Conservation (phyloP, 2,113 vertebrate genomes). For the Nansenia antarctica region DNA sequence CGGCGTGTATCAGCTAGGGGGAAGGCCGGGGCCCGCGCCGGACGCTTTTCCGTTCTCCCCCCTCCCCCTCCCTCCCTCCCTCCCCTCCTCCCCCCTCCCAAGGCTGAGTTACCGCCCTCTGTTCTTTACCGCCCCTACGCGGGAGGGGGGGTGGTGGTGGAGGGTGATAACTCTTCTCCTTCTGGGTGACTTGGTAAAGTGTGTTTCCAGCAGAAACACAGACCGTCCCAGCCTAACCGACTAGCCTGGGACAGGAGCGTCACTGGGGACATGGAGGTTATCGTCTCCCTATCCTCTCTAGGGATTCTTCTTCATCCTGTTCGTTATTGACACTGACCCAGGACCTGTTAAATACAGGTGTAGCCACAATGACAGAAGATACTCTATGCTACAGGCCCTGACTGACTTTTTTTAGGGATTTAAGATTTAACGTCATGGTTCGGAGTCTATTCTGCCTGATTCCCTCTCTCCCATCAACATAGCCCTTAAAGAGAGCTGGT, state of each 20-base stretch:
- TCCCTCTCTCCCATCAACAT: no score
- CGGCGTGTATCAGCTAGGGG: constrained; percentile 65
- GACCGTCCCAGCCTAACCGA: neutral
- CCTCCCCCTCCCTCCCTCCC: constrained; percentile 33
- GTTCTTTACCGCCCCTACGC: constrained; percentile 65
- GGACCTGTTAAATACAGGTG: no score
- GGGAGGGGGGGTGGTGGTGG: no score
- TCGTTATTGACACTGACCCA: no score
- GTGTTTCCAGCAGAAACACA: neutral
- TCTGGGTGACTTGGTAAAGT: constrained; percentile 70
- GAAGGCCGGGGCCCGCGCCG: constrained; percentile 5
- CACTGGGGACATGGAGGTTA: no score
- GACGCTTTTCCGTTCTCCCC: neutral
- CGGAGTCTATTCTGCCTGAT: no score
- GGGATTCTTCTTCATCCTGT: no score
- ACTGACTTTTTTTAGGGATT: no score
- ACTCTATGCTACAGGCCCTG: no score
- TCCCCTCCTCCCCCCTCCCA: constrained; percentile 23
- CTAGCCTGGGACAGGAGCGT: constrained; percentile 46
- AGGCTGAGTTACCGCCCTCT: constrained; percentile 59
- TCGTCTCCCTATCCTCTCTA: neutral
- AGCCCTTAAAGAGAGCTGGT: no score
- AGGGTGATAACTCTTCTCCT: constrained; percentile 65
- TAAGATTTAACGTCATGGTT: no score
- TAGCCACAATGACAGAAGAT: no score